These are phyloP conservation scores for Delphinapterus leucas DNA, from an alignment of 2,113 vertebrate species.

Conservation along the genomic window DNA sequence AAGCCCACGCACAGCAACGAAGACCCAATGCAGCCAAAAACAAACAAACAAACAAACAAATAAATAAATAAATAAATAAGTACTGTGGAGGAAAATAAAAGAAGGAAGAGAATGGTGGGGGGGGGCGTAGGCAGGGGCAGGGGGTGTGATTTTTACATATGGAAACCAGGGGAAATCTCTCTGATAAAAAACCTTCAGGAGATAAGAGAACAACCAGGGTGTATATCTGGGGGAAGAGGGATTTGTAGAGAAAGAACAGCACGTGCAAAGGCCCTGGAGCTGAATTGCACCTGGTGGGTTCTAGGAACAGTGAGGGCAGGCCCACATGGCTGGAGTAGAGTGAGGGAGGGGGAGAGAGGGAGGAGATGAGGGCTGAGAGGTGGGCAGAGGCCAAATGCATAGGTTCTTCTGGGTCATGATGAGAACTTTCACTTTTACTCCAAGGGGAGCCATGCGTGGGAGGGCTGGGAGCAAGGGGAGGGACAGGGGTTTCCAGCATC, in stretches of 20 bases:
- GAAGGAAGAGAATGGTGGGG: too few relatives aligned
- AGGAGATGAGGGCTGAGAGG: neutral
- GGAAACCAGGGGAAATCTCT: neutral
- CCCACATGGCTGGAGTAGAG: rapidly evolving
- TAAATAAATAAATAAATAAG: too few relatives aligned
- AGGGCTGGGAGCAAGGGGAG: neutral
- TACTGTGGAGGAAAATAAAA: neutral
- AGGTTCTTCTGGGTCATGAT: neutral
- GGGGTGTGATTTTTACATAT: neutral
- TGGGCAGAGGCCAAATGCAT: neutral
- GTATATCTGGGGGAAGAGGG: neutral
- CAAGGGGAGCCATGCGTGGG: neutral
- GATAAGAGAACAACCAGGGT: neutral
- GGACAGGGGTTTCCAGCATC: neutral
- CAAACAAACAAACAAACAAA: neutral
- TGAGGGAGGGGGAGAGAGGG: rapidly evolving
- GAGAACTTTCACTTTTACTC: neutral
- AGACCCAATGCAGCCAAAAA: neutral
- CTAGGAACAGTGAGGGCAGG: neutral
- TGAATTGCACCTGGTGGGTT: neutral
- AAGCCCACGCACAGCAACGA: too few relatives aligned
- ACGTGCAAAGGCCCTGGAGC: neutral
- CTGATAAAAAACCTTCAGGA: neutral
- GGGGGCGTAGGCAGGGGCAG: neutral
- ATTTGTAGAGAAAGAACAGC: neutral